Evolutionary conservation across 2,113 vertebrate species (phyloP).

Genomic region (Uria aalge): DNA sequence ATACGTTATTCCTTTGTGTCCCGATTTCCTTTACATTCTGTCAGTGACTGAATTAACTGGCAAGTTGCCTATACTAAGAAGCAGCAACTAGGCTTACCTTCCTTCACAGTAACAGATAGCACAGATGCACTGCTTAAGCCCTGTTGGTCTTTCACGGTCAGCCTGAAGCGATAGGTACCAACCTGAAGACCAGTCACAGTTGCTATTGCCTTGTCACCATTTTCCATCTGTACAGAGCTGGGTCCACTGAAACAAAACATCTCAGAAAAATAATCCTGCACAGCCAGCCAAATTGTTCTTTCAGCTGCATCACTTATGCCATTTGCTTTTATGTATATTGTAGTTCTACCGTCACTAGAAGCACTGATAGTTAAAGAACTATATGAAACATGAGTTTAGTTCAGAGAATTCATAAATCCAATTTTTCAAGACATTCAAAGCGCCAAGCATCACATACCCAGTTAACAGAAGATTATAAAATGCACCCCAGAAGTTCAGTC

Average conservation of each 20-base stretch:
- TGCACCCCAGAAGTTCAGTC: background rate
- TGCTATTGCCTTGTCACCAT: slow-evolving; percentile 74
- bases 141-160: slow-evolving; percentile 83
- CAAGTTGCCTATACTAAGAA: background rate
- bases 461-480: background rate
- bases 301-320: background rate
- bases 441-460: background rate
- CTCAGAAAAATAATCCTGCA: background rate
- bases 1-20: background rate
- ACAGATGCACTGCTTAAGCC: slow-evolving; percentile 78
- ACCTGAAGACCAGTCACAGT: slow-evolving; percentile 75
- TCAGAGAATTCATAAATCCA: background rate
- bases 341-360: background rate
- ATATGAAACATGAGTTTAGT: background rate
- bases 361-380: background rate
- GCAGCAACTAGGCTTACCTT: slow-evolving; percentile 73
- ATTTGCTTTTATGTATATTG: background rate
- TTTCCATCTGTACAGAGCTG: slow-evolving; percentile 74
- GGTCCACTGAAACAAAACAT: slow-evolving; percentile 77
- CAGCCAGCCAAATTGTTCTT: background rate
- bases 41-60: background rate
- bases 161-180: slow-evolving; percentile 81
- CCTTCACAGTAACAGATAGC: slow-evolving; percentile 76
- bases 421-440: background rate
- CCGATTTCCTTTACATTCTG: background rate